Evolutionary conservation across 2,888 invertebrate species (phyloP).

Genomic region (Drosophila melanosoma): DNA sequence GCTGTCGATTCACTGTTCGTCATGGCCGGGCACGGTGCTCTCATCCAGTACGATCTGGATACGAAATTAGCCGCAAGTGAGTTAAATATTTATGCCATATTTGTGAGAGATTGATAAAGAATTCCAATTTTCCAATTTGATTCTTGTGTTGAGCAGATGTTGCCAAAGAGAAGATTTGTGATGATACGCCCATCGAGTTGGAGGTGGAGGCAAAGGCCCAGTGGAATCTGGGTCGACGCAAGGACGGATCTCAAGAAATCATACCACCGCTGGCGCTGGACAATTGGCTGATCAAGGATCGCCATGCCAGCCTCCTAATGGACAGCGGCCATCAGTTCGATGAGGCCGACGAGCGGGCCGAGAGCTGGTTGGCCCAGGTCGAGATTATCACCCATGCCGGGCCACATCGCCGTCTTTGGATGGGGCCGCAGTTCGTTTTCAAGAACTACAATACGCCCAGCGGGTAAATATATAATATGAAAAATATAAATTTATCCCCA

Average conservation of each 20-base stretch:
- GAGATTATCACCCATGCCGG: slow-evolving; percentile 99
- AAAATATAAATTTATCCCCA: not conserved
- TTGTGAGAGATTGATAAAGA: not conserved
- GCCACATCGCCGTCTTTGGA: slow-evolving; percentile 97
- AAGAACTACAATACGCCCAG: slow-evolving; percentile 93
- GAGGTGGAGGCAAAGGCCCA: slow-evolving; percentile 94
- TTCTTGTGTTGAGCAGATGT: slow-evolving; percentile 85
- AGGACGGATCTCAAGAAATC: slow-evolving; percentile 87
- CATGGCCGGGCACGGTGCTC: slow-evolving; percentile 94
- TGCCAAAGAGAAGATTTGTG: slow-evolving; percentile 93
- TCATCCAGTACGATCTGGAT: slow-evolving; percentile 95
- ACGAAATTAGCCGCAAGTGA: slow-evolving; percentile 87
- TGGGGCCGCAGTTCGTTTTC: slow-evolving; percentile 99
- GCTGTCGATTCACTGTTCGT: slow-evolving; percentile 94
- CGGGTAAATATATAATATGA: slow-evolving; percentile 86
- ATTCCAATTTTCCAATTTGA: slow-evolving; percentile 2
- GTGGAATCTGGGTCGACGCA: slow-evolving; percentile 92
- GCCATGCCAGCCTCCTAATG: slow-evolving; percentile 79
- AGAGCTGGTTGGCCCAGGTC: slow-evolving; percentile 97
- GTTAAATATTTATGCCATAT: slow-evolving; percentile 15
- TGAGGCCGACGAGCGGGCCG: slow-evolving; percentile 87
- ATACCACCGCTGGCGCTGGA: slow-evolving; percentile 90
- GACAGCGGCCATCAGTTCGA: slow-evolving; percentile 82
- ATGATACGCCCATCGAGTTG: slow-evolving; percentile 94
- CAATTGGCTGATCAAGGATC: slow-evolving; percentile 88